A percentile compares a stretch with the other conserved stretches of the same genome.
Evolutionary conservation across 2,797 vertebrate genomes (phyloP).

Genomic region (Pipistrellus nathusii): DNA sequence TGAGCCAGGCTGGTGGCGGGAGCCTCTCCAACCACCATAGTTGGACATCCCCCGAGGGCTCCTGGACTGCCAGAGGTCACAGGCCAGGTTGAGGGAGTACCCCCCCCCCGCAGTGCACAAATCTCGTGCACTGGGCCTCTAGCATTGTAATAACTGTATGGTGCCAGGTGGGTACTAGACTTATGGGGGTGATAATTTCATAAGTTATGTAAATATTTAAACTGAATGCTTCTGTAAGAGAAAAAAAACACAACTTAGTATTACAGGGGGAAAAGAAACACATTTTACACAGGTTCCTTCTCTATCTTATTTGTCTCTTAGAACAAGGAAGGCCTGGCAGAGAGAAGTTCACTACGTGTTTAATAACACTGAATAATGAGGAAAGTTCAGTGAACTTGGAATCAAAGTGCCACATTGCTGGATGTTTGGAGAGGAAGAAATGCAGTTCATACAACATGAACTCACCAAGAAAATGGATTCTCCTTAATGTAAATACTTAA

Average conservation of each 20-base stretch:
- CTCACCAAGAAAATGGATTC: conserved; percentile 38
- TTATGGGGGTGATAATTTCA: neutral
- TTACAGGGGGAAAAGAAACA: neutral
- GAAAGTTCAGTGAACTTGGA: neutral
- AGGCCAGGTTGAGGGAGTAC: no score
- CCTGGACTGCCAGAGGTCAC: no score
- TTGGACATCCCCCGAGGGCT: no score
- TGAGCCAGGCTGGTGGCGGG: no score
- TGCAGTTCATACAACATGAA: neutral
- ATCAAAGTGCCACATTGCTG: neutral
- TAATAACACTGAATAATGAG: neutral
- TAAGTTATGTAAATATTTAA: neutral
- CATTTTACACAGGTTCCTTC: neutral
- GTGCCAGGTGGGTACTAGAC: neutral
- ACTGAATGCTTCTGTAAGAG: neutral
- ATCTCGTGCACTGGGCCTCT: no score
- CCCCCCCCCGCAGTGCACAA: no score
- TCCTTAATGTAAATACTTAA: conserved; percentile 12
- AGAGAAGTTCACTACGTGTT: neutral
- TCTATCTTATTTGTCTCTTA: conserved; percentile 22
- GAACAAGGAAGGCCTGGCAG: neutral
- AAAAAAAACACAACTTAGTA: neutral
- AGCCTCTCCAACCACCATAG: no score
- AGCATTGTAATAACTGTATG: neutral
- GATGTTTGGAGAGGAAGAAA: neutral